phyloP scores from a whole-genome alignment of 2,113 vertebrate genomes.

The Stercorarius parasiticus region DNA sequence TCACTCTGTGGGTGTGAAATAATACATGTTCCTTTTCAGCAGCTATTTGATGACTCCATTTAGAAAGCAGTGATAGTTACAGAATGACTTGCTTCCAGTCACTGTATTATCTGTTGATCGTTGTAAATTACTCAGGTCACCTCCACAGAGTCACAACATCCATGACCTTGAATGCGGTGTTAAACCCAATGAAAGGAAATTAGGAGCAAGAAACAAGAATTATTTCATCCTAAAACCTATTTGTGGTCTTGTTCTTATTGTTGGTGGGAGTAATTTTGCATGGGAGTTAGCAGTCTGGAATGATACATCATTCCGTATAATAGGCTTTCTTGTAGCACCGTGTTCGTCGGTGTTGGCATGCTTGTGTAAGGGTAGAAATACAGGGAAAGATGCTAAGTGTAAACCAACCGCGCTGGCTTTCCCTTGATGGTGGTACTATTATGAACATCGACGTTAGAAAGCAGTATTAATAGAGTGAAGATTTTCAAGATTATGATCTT shows the following conservation, averaged over 20 bases:
- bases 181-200: constrained; percentile 20
- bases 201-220: constrained; percentile 44
- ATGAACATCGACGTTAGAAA: neutral
- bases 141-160: neutral
- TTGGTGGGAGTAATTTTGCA: neutral
- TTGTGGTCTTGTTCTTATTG: neutral
- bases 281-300: neutral
- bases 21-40: neutral
- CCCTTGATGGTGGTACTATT: neutral
- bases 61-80: neutral
- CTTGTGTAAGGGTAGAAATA: neutral
- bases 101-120: constrained; percentile 20
- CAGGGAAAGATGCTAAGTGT: neutral
- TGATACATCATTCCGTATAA: neutral
- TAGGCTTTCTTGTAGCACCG: neutral
- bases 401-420: neutral
- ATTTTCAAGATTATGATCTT: neutral
- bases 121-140: constrained; percentile 7
- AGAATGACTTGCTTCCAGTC: neutral
- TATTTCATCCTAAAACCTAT: neutral
- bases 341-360: neutral
- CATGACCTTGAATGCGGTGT: constrained; percentile 25
- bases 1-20: neutral
- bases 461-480: neutral
- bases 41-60: neutral